These are phyloP conservation scores for Meta bourneti DNA, from an alignment of 2,888 invertebrate species.

Conservation along the genomic window DNA sequence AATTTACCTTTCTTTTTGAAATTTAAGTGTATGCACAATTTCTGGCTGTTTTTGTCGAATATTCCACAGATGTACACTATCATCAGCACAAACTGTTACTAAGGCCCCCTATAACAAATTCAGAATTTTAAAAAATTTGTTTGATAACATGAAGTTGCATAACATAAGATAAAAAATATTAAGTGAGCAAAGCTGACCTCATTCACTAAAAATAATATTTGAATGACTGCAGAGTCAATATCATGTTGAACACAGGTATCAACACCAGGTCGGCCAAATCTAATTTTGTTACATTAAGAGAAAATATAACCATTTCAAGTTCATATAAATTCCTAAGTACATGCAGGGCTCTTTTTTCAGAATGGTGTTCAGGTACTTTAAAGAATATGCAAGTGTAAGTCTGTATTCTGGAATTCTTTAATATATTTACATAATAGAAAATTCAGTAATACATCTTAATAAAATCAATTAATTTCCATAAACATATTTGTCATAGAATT, in stretches of 20 bases:
- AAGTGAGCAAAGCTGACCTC: conserved; percentile 83
- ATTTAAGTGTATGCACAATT: conserved; percentile 97
- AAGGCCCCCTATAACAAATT: conserved; percentile 87
- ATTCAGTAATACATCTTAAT: too few relatives aligned
- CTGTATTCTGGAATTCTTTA: too few relatives aligned
- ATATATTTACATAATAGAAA: too few relatives aligned
- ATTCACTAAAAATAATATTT: conserved; percentile 96
- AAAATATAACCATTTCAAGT: background rate
- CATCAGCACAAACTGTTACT: conserved; percentile 96
- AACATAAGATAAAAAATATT: conserved; percentile 17
- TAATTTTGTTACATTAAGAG: conserved; percentile 80
- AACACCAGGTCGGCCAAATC: conserved; percentile 97
- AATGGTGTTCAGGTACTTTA: too few relatives aligned
- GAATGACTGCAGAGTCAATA: conserved; percentile 87
- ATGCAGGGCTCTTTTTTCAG: background rate
- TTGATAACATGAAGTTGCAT: conserved; percentile 2
- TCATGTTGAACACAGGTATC: conserved; percentile 95
- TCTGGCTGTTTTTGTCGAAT: conserved; percentile 95
- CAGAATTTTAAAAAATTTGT: conserved; percentile 25
- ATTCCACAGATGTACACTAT: conserved; percentile 98
- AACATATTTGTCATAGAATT: too few relatives aligned
- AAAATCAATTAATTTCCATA: too few relatives aligned
- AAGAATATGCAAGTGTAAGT: too few relatives aligned
- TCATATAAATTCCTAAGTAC: background rate
- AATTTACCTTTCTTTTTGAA: conserved; percentile 92